These are phyloP conservation scores for Arrhopalites spinosus DNA, from an alignment of 2,888 invertebrate genomes.

Conservation along the genomic window DNA sequence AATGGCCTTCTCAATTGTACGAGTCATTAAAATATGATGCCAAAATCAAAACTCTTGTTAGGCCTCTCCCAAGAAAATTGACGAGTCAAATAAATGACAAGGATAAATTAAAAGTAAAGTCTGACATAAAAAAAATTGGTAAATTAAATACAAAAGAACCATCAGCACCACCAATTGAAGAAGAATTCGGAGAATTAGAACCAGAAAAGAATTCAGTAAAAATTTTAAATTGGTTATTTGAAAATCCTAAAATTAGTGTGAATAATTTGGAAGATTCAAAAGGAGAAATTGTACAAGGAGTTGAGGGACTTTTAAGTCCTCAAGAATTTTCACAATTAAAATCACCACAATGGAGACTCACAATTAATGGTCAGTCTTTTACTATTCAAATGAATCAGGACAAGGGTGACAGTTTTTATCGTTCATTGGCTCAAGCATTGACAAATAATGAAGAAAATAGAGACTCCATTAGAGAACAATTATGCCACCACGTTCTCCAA, in stretches of 20 bases:
- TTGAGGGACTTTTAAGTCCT: background rate
- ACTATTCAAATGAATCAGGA: slow-evolving; percentile 4
- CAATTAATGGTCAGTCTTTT: slow-evolving; percentile 4
- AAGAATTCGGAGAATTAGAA: too few species aligned
- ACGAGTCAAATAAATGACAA: too few species aligned
- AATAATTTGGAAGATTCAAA: background rate
- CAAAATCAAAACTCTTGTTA: too few species aligned
- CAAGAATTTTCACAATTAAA: background rate
- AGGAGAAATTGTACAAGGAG: background rate
- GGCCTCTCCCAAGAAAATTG: too few species aligned
- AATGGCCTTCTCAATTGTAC: too few species aligned
- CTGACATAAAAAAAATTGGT: background rate
- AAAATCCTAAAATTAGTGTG: background rate
- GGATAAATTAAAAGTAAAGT: too few species aligned
- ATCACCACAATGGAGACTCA: slow-evolving; percentile 11
- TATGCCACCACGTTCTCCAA: background rate
- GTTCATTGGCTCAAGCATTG: slow-evolving; percentile 19
- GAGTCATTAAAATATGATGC: too few species aligned
- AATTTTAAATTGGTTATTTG: slow-evolving; percentile 19
- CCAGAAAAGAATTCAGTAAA: slow-evolving; percentile 2
- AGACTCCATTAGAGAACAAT: background rate
- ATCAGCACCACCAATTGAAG: background rate
- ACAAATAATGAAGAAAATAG: background rate
- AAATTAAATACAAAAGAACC: background rate
- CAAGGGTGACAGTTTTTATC: slow-evolving; percentile 24